These are phyloP conservation scores for Ferdinandea cuprea DNA, from an alignment of 2,888 invertebrate genomes.

Conservation along the genomic window DNA sequence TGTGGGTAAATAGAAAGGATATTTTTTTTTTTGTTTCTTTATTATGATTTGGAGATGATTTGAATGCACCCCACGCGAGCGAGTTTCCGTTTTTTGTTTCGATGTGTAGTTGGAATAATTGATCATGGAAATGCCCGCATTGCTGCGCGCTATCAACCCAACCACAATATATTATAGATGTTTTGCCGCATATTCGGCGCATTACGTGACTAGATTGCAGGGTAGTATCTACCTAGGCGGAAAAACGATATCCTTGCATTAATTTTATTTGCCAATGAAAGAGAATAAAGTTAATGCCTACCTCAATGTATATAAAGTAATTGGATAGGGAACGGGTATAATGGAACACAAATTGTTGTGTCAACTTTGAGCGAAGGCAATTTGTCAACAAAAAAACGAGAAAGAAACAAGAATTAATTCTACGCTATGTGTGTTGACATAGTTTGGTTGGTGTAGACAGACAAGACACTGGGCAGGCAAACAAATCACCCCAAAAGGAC, in stretches of 20 bases:
- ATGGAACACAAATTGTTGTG: slow-evolving; percentile 50
- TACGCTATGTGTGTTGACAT: slow-evolving; percentile 12
- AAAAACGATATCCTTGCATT: slow-evolving; percentile 31
- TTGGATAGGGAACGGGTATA: slow-evolving; percentile 12
- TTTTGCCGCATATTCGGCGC: slow-evolving; percentile 56
- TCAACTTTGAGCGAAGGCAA: slow-evolving; percentile 43
- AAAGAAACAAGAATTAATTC: slow-evolving; percentile 31
- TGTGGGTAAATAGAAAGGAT: slow-evolving; percentile 22
- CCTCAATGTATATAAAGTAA: not conserved
- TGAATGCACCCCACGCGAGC: slow-evolving; percentile 56
- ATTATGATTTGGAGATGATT: slow-evolving; percentile 56
- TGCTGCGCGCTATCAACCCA: no score
- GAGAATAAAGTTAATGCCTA: slow-evolving; percentile 32
- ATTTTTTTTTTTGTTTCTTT: no score
- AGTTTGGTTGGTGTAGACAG: slow-evolving; percentile 5
- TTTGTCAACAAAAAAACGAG: slow-evolving; percentile 46
- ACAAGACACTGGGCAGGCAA: not conserved
- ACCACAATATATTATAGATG: not conserved
- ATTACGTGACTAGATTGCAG: slow-evolving; percentile 61
- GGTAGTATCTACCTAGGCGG: not conserved
- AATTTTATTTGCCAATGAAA: slow-evolving; percentile 40
- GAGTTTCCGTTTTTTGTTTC: no score
- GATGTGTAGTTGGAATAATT: slow-evolving; percentile 21
- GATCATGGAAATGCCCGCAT: slow-evolving; percentile 40
- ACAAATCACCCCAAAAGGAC: slow-evolving; percentile 16